Evolutionary conservation across 2,888 invertebrate genomes (phyloP).

Genomic region (Polia nebulosa): DNA sequence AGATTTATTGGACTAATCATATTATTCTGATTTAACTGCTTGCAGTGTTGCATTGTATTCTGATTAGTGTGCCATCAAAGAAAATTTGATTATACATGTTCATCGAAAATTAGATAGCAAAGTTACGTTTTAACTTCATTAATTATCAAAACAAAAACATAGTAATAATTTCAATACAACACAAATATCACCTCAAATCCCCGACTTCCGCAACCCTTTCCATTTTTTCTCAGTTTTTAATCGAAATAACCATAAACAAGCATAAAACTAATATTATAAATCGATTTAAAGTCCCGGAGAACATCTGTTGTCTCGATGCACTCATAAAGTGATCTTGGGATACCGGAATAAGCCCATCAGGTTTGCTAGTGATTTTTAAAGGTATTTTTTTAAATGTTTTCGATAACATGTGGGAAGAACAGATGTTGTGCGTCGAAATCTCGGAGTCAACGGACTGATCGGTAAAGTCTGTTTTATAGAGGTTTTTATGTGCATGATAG

Average conservation of each 20-base stretch:
- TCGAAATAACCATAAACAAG: slow-evolving; percentile 60
- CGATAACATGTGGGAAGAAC: slow-evolving; percentile 60
- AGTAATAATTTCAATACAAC: slow-evolving; percentile 12
- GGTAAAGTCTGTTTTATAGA: slow-evolving; percentile 32
- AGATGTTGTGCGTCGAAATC: slow-evolving; percentile 61
- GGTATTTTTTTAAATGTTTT: slow-evolving; percentile 54
- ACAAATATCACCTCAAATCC: slow-evolving; percentile 53
- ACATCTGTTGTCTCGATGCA: slow-evolving; percentile 72
- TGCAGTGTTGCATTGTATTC: not conserved
- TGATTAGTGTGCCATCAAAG: slow-evolving; percentile 4
- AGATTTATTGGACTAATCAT: not conserved
- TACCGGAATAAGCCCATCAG: slow-evolving; percentile 74
- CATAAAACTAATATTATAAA: slow-evolving; percentile 69
- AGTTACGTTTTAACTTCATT: not conserved
- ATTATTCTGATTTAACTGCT: slow-evolving; percentile 7
- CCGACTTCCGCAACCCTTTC: slow-evolving; percentile 51
- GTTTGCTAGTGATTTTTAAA: slow-evolving; percentile 70
- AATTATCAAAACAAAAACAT: not conserved
- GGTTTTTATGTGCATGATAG: not conserved
- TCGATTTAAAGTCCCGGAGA: slow-evolving; percentile 69
- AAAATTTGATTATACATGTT: too few species aligned
- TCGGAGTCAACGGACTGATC: slow-evolving; percentile 51
- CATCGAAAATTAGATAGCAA: not conserved
- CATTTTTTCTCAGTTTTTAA: slow-evolving; percentile 55
- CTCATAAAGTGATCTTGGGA: slow-evolving; percentile 72